Evolutionary conservation across 2,113 vertebrate genomes (phyloP).

Genomic region (Ophthalmolycus amberensis): DNA sequence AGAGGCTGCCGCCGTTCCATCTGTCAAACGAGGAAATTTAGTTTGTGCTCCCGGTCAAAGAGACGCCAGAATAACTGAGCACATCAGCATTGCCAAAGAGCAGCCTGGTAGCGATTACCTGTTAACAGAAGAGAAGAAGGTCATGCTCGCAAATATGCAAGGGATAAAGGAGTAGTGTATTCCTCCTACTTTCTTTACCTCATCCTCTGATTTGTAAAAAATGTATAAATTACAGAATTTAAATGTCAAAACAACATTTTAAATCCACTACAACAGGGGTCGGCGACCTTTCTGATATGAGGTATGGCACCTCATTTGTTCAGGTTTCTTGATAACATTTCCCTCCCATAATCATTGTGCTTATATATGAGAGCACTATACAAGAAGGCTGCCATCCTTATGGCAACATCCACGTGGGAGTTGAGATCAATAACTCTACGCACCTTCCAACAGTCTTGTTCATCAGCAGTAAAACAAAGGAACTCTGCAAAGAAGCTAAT

Average conservation of each 20-base stretch:
- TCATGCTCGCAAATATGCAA: neutral
- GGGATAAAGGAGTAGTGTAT: neutral
- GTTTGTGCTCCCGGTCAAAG: neutral
- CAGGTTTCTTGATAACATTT: neutral
- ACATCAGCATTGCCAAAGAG: neutral
- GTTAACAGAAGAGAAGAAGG: neutral
- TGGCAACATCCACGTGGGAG: too few species aligned
- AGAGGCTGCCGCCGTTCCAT: neutral
- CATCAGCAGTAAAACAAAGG: too few species aligned
- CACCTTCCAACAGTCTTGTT: too few species aligned
- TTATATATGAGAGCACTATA: too few species aligned
- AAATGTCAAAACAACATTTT: neutral
- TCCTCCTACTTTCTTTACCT: slow-evolving; percentile 3
- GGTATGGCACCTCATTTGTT: too few species aligned
- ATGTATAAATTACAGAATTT: neutral
- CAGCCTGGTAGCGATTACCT: neutral
- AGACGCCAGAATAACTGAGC: neutral
- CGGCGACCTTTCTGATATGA: too few species aligned
- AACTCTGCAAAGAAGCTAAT: too few species aligned
- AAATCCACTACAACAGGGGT: neutral
- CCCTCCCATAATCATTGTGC: too few species aligned
- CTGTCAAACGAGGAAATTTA: neutral
- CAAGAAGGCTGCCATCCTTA: too few species aligned
- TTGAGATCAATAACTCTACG: too few species aligned
- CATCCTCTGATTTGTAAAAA: neutral